Evolutionary conservation across 2,888 invertebrate species (phyloP).

Genomic region (Acleris sparsana): DNA sequence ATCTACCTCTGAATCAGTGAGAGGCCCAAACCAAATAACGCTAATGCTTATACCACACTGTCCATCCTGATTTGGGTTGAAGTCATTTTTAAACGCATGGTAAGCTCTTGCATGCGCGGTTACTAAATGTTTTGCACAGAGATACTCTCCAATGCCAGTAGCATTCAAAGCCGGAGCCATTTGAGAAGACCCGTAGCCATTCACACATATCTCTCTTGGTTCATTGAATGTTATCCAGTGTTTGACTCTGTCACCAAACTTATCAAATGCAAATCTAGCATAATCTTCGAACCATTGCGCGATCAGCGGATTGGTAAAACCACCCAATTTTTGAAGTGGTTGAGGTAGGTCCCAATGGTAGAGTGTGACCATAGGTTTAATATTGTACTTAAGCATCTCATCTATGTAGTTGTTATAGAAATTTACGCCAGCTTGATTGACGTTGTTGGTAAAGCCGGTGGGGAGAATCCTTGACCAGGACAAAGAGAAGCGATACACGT

Average conservation of each 20-base stretch:
- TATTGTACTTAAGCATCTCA: conserved; percentile 77
- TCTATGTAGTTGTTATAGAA: conserved; percentile 83
- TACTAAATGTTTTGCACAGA: conserved; percentile 61
- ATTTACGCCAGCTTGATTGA: conserved; percentile 56
- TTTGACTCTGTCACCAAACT: conserved; percentile 64
- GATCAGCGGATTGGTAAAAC: conserved; percentile 49
- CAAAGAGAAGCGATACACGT: conserved; percentile 74
- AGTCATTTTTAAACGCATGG: conserved; percentile 45
- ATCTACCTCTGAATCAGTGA: conserved; percentile 27
- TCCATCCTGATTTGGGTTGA: conserved; percentile 21
- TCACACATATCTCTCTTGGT: conserved; percentile 51
- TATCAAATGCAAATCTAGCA: conserved; percentile 55
- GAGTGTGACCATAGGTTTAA: conserved; percentile 79
- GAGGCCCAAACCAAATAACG: conserved; percentile 2
- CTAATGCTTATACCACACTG: conserved; percentile 20
- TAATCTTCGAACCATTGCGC: conserved; percentile 62
- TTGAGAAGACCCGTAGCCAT: conserved; percentile 59
- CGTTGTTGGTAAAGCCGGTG: conserved; percentile 62
- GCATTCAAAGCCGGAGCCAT: conserved; percentile 50
- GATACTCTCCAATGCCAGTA: conserved; percentile 43
- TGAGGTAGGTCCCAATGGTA: conserved; percentile 70
- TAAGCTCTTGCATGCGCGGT: conserved; percentile 73
- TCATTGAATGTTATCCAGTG: conserved; percentile 80
- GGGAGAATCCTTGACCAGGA: conserved; percentile 84
- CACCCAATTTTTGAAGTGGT: conserved; percentile 49